Percentiles rank a stretch among this genome's conserved stretches.
Conservation (phyloP, 2,797 vertebrate species). For the Melanotaenia parkinsoni region DNA sequence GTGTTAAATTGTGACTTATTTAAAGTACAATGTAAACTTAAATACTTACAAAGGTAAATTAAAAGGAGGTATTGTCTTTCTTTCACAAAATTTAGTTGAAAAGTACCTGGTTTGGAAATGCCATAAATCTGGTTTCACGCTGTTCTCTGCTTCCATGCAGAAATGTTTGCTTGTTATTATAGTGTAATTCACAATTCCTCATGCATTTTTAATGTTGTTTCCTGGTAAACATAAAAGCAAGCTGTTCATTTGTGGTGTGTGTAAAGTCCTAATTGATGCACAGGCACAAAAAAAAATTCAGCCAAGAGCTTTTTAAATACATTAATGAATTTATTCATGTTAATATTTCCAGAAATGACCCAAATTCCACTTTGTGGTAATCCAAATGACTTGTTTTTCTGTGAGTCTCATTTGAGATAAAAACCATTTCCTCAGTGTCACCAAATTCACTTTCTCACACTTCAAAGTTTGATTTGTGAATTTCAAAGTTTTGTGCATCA, state of each 20-base stretch:
- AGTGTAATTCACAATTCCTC: constrained; percentile 58
- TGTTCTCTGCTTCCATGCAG: constrained; percentile 26
- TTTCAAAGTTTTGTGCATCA: neutral
- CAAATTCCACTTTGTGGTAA: constrained; percentile 3
- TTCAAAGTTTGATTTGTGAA: neutral
- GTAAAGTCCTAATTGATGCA: constrained; percentile 28
- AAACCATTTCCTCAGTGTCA: neutral
- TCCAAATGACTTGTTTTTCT: constrained; percentile 18
- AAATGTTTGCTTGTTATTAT: constrained; percentile 44
- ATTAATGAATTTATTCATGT: constrained; percentile 30
- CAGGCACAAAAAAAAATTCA: constrained; percentile 21
- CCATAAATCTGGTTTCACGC: constrained; percentile 49
- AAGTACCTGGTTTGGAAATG: constrained; percentile 12
- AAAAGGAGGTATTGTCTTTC: neutral
- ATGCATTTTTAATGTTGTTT: constrained; percentile 59
- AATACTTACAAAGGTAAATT: neutral
- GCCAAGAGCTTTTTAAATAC: constrained; percentile 11
- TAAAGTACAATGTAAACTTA: neutral
- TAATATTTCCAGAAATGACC: constrained; percentile 22
- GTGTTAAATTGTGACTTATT: neutral
- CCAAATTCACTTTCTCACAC: neutral
- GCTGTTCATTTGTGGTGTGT: constrained; percentile 43
- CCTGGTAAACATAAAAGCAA: constrained; percentile 39
- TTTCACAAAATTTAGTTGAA: neutral
- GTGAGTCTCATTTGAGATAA: neutral